These are phyloP conservation scores for Psittacula echo DNA, from an alignment of 2,797 vertebrate genomes.

Conservation along the genomic window DNA sequence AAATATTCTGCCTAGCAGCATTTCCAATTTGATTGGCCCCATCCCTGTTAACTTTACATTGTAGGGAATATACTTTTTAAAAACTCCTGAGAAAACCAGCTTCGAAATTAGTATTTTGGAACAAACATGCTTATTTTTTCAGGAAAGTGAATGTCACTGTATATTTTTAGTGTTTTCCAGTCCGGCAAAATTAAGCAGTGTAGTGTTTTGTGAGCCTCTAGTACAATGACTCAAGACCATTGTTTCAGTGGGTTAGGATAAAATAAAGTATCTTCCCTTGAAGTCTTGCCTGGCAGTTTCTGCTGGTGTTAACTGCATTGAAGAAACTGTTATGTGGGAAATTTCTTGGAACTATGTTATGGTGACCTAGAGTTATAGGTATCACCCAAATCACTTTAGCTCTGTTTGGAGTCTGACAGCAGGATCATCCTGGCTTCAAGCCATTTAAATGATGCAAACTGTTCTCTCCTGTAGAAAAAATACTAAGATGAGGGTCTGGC, in stretches of 20 bases:
- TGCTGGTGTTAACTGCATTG: neutral
- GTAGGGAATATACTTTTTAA: neutral
- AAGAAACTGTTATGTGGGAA: neutral
- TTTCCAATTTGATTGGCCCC: neutral
- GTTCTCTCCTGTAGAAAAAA: neutral
- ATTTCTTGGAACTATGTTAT: neutral
- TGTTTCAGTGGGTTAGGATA: neutral
- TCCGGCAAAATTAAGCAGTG: neutral
- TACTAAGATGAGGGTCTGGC: neutral
- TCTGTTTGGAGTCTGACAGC: neutral
- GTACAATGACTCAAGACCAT: neutral
- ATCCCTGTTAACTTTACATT: neutral
- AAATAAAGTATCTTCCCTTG: neutral
- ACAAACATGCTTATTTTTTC: neutral
- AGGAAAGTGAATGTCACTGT: neutral
- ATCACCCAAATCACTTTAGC: neutral
- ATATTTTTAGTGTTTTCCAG: neutral
- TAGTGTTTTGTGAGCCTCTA: neutral
- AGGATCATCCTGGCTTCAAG: neutral
- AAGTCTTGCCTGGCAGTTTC: neutral
- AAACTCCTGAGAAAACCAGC: neutral
- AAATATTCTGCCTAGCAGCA: neutral
- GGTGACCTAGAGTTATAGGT: neutral
- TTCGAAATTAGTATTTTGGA: neutral
- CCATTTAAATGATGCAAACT: neutral